Percentiles rank a stretch among this genome's conserved stretches.
These are phyloP conservation scores for Neoniphon sammara DNA, from an alignment of 2,797 vertebrate species.

Conservation along the genomic window DNA sequence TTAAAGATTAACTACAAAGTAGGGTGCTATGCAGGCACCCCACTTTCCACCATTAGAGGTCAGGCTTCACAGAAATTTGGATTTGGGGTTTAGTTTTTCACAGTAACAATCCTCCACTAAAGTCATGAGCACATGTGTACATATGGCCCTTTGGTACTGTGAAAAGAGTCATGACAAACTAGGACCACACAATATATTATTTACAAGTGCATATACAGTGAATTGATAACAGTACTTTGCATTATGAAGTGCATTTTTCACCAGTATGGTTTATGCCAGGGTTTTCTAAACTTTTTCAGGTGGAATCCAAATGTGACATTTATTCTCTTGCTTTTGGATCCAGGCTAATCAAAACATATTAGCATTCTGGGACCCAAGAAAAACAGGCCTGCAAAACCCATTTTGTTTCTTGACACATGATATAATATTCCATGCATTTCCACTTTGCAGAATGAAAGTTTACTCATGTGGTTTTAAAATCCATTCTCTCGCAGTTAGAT, in stretches of 20 bases:
- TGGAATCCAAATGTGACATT: neutral
- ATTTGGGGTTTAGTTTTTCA: too few species aligned
- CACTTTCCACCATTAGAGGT: too few species aligned
- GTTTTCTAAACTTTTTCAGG: neutral
- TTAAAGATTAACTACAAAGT: neutral
- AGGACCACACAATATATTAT: neutral
- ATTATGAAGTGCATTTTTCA: neutral
- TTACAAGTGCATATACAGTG: neutral
- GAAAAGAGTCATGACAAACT: neutral
- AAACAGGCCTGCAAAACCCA: neutral
- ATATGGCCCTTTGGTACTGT: neutral
- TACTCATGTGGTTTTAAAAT: neutral
- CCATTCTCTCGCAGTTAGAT: neutral
- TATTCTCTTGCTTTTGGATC: too few species aligned
- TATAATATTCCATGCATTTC: neutral
- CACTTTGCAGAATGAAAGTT: neutral
- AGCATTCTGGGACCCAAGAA: neutral
- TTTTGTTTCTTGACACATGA: neutral
- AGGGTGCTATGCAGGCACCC: too few species aligned
- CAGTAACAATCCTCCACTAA: neutral
- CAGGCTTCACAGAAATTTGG: too few species aligned
- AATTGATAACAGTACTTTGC: neutral
- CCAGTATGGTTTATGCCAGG: constrained; percentile 1
- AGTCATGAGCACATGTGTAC: neutral
- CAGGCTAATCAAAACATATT: constrained; percentile 3